These are phyloP conservation scores for Bovichtus diacanthus DNA, from an alignment of 2,797 vertebrate species.

Conservation along the genomic window DNA sequence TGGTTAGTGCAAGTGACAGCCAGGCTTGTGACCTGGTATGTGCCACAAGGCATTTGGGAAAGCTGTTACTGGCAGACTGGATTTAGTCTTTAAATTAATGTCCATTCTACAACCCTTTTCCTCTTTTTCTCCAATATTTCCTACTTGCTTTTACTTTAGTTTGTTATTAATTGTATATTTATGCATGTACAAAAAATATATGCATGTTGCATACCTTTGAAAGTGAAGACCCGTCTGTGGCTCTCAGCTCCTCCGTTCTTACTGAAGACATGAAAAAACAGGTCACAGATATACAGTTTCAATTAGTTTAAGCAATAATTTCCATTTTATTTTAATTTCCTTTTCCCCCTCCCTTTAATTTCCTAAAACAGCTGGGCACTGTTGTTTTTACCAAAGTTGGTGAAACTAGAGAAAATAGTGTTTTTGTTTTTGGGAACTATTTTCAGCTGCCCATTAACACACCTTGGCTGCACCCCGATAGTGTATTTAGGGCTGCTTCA, in stretches of 20 bases:
- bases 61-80: background rate
- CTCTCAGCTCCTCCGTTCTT: background rate
- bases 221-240: background rate
- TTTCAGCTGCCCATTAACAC: background rate
- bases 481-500: no score
- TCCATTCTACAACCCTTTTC: no score
- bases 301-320: background rate
- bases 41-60: conserved; percentile 4
- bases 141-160: background rate
- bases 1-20: no score
- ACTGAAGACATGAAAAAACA: background rate
- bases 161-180: background rate
- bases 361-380: background rate
- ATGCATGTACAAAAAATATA: no score
- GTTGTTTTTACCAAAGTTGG: background rate
- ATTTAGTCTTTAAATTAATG: no score
- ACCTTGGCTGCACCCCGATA: background rate
- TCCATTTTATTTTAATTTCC: background rate
- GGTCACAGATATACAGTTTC: background rate
- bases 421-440: background rate
- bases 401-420: background rate
- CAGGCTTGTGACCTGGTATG: conserved; percentile 18
- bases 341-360: background rate
- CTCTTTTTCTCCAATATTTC: background rate
- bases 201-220: no score